A percentile compares a stretch with the other conserved stretches of the same genome.
Evolutionary conservation across 2,113 vertebrate species (phyloP).

Genomic region (Gila orcuttii): DNA sequence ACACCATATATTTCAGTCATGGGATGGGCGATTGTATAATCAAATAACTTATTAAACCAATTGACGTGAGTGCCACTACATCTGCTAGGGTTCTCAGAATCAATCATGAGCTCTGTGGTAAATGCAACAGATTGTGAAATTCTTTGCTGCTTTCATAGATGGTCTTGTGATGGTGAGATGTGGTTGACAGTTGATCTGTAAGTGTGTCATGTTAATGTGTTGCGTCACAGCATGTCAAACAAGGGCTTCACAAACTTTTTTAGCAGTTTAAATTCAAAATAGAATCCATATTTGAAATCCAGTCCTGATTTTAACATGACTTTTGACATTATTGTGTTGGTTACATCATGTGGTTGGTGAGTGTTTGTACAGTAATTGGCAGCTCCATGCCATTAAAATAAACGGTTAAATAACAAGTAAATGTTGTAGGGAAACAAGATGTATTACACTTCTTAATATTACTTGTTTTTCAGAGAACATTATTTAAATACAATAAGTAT

Average conservation of each 20-base stretch:
- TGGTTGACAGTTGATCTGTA: conserved; percentile 8
- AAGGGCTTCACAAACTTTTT: background rate
- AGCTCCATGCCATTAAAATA: background rate
- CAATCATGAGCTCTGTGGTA: background rate
- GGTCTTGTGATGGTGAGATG: background rate
- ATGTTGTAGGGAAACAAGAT: background rate
- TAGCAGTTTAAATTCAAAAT: background rate
- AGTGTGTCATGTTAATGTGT: background rate
- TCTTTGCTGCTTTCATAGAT: background rate
- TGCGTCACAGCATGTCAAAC: background rate
- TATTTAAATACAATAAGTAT: no score
- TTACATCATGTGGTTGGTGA: background rate
- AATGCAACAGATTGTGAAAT: background rate
- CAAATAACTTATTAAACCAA: conserved; percentile 23
- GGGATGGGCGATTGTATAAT: background rate
- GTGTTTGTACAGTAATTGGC: background rate
- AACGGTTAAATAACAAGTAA: background rate
- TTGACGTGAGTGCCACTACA: background rate
- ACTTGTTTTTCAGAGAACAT: no score
- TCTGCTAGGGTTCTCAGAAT: background rate
- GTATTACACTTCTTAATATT: no score
- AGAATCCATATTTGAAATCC: background rate
- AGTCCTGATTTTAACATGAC: background rate
- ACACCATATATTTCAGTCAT: background rate
- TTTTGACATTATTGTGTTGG: background rate